Base-by-base conservation (phyloP, 1,140 invertebrate genomes). In the Drosophila mauritiana region DNA sequence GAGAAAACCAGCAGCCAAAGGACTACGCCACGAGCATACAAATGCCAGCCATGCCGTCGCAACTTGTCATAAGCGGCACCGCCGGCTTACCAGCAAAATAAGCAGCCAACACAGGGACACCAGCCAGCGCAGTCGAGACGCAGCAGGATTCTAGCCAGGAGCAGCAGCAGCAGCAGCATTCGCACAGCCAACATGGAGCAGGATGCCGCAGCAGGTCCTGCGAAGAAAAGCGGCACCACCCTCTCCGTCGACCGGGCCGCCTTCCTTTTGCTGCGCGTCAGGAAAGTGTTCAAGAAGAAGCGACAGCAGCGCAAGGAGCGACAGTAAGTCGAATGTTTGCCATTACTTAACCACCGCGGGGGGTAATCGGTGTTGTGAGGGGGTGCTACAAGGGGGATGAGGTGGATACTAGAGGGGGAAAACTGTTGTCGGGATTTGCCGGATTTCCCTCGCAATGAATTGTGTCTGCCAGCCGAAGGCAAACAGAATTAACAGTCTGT, bases 281-380 rank as follows among this genome's bases (percentile, higher is more conserved):
- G 97, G 90, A 95, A 96, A 90, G 97, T 97, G 20, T 98, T 98
- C 93, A 97, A 97, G 92, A 97, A 97, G 93, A 97, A 97, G 92
- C 96, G 96, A 78, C 95, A 97, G 85, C 95, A 96, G 88, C 93
- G 96, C 64, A 97, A 97, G 86, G 96, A 97, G 63, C 96, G 96
- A 93, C 95, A 95, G 95, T 94, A 83, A 94, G 94, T 94, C 62
- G 62, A 84, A 75, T 76, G 58, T 80, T 80, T 65, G 79, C 56
- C 31, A 58, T 64, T 65, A 65, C 73, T 76, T 76, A 67, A 37
- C 48, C 51, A 70, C 52, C 17, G 42, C 48, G 4, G 49, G 51
- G 51, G 64, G 67, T 55, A 34, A 36, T 64, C 17, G 42, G 15
- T 10, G 8, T 5, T 22, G 12, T 12, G 1, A 20, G 40, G 8